Conservation (phyloP, 2,113 vertebrate genomes). For the Mesembrinibis cayennensis region DNA sequence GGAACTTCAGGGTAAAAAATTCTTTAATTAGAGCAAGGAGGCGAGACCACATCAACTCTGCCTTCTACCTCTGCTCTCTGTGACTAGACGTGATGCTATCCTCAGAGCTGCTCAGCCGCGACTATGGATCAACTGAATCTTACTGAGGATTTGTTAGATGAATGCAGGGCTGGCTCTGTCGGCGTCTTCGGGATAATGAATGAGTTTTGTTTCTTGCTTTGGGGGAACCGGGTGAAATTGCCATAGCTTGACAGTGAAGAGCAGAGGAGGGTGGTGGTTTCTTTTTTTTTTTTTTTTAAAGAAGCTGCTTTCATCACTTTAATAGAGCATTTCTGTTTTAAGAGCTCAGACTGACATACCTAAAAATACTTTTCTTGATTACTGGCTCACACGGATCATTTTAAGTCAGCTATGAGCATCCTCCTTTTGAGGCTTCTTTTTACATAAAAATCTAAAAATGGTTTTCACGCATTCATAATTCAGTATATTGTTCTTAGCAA, state of each 20-base stretch:
- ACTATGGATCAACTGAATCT: background rate
- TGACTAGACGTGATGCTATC: background rate
- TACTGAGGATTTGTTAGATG: background rate
- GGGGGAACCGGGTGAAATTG: background rate
- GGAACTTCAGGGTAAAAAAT: background rate
- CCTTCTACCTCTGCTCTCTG: background rate
- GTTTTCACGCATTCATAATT: background rate
- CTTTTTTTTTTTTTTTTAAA: background rate
- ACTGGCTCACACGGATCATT: background rate
- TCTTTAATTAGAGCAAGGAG: background rate
- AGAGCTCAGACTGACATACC: background rate
- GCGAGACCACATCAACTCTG: background rate
- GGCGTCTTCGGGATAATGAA: background rate
- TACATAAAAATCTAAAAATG: background rate
- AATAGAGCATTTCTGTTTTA: background rate
- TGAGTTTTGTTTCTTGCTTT: background rate
- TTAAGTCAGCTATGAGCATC: background rate
- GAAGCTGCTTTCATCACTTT: constrained; percentile 6
- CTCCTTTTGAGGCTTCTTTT: background rate
- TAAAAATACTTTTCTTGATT: constrained; percentile 36
- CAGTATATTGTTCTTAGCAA: background rate
- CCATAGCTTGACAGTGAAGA: background rate
- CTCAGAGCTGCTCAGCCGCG: background rate
- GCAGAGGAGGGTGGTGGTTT: background rate
- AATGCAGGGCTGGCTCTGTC: background rate